phyloP scores from a whole-genome alignment of 2,113 vertebrate species.

The Gopherus evgoodei region DNA sequence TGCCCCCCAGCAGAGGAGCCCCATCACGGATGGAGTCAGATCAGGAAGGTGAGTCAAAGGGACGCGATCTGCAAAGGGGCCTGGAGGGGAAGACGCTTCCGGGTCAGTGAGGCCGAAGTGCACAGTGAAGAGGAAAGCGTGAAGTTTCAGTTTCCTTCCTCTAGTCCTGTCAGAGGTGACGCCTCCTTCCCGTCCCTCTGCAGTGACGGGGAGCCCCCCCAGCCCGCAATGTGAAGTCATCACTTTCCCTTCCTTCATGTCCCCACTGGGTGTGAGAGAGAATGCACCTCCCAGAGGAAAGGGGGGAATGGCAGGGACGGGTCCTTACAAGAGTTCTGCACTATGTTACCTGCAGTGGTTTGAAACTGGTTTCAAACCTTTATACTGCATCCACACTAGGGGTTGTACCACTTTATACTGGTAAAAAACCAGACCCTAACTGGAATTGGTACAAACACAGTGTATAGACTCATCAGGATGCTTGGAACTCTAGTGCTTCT shows the following conservation, averaged over 20 bases:
- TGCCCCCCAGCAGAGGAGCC: neutral
- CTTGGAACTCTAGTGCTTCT: neutral
- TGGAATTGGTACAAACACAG: neutral
- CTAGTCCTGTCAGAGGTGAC: neutral
- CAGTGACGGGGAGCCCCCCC: neutral
- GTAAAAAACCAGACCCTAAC: neutral
- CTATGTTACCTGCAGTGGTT: neutral
- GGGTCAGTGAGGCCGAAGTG: neutral
- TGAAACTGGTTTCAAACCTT: neutral
- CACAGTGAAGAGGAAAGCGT: neutral
- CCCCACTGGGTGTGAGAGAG: neutral
- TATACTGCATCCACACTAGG: neutral
- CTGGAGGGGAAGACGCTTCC: neutral
- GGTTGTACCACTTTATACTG: neutral
- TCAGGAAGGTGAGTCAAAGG: neutral
- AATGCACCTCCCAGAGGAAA: neutral
- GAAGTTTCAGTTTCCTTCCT: conserved; percentile 41
- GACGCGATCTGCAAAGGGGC: neutral
- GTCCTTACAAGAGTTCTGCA: neutral
- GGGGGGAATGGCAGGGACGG: neutral
- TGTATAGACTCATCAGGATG: neutral
- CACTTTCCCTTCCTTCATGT: neutral
- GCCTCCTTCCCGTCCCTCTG: neutral
- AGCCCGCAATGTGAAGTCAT: neutral
- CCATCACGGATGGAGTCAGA: neutral